Evolutionary conservation across 1,140 invertebrate species (phyloP).

Genomic region (Trachymyrmex septentrionalis): DNA sequence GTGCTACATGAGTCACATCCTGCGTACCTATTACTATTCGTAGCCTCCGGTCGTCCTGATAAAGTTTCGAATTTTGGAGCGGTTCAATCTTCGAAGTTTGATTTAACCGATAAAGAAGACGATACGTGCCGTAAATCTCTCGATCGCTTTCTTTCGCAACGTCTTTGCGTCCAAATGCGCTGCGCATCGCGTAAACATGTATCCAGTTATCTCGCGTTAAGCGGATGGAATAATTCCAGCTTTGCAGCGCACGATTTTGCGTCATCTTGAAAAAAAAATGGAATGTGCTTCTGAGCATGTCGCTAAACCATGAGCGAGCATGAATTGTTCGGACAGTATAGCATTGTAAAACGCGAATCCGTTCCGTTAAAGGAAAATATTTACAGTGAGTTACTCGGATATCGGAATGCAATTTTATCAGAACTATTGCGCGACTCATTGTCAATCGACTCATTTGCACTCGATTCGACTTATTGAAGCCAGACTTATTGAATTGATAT

Average conservation of each 20-base stretch:
- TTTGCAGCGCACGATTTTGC: conserved; percentile 2
- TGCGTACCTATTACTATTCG: not conserved
- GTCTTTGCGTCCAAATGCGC: conserved; percentile 13
- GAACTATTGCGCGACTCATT: not conserved
- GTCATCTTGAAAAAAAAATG: conserved; percentile 30
- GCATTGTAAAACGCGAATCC: not conserved
- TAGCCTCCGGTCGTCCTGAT: not conserved
- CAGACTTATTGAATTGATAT: too few species aligned
- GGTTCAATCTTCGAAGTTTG: not conserved
- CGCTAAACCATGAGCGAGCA: not conserved
- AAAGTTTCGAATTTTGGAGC: not conserved
- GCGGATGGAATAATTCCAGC: conserved; percentile 23
- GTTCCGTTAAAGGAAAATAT: conserved; percentile 40
- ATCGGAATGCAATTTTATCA: conserved; percentile 43
- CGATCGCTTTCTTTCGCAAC: conserved; percentile 6
- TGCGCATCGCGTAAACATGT: conserved; percentile 28
- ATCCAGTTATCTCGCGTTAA: conserved; percentile 51
- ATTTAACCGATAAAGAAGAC: not conserved
- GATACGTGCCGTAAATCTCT: not conserved
- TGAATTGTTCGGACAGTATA: not conserved
- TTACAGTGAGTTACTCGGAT: conserved; percentile 11
- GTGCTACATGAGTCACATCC: conserved; percentile 24
- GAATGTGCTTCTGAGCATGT: not conserved
- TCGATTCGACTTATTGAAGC: not conserved
- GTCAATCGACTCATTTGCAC: conserved; percentile 25